A percentile compares a stretch with the other conserved stretches of the same genome.
phyloP scores from a whole-genome alignment of 1,140 invertebrate genomes.

The Vanessa atalanta region DNA sequence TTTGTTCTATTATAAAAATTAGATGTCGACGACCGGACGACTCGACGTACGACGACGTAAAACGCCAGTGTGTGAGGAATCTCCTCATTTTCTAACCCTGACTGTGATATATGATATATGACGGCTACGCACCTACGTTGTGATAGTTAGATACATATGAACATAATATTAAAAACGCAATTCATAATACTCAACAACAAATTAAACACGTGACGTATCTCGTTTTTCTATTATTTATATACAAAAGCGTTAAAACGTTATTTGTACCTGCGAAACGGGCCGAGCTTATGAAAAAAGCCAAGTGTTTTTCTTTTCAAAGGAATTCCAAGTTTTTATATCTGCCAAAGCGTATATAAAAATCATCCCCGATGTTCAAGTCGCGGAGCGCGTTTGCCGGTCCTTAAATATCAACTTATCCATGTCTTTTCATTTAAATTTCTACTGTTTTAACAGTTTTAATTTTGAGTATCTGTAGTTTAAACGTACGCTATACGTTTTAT shows the following conservation, averaged over 20 bases:
- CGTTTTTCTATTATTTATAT: slow-evolving; percentile 2
- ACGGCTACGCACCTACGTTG: slow-evolving; percentile 21
- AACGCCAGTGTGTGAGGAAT: slow-evolving; percentile 42
- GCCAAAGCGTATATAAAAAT: slow-evolving; percentile 42
- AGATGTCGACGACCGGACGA: slow-evolving; percentile 57
- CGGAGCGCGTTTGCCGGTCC: slow-evolving; percentile 46
- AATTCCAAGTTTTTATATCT: slow-evolving; percentile 38
- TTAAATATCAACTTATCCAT: slow-evolving; percentile 51
- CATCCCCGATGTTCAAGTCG: slow-evolving; percentile 39
- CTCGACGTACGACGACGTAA: slow-evolving; percentile 48
- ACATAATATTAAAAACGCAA: background rate
- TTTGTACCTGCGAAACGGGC: slow-evolving; percentile 31
- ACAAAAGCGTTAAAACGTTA: slow-evolving; percentile 12
- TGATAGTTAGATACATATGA: background rate
- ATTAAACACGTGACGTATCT: background rate
- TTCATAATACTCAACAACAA: background rate
- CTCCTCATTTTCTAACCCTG: slow-evolving; percentile 43
- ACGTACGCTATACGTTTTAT: slow-evolving; percentile 53
- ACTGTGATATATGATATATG: slow-evolving; percentile 31
- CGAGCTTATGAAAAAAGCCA: slow-evolving; percentile 34
- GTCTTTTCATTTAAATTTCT: slow-evolving; percentile 45
- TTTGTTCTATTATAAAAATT: slow-evolving; percentile 70
- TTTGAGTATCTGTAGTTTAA: slow-evolving; percentile 54
- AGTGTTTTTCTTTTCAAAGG: slow-evolving; percentile 41
- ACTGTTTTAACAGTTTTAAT: slow-evolving; percentile 54